Base-by-base conservation (phyloP, 2,113 vertebrate species). In the Crocuta crocuta region DNA sequence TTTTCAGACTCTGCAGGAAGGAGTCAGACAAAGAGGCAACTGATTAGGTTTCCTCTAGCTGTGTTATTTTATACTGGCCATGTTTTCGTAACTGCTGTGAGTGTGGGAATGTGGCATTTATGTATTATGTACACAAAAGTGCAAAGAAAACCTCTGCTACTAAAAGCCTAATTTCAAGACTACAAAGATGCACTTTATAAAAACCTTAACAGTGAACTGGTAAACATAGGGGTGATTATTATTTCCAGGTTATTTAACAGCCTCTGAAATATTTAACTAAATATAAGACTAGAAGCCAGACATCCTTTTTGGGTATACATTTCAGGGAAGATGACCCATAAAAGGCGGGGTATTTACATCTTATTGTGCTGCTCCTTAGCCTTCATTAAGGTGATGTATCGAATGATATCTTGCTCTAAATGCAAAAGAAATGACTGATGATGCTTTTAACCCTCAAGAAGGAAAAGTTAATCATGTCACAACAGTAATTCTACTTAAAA, bases 401-500 rank as follows among this genome's bases (percentile, higher is more conserved):
- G 19, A 79, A 93, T 91, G 84, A 94, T 76, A 80, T 2, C 45
- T 45, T 73, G 45, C 48, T 83, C 26, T 88, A 95, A 96, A 94
- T 80, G 61, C 78, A 96, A 88, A 95, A 96, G 93, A 94, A 94
- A 93, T 97, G 95, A 97, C 78, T 23, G 85, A 94, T 93, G 89
- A 89, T 84, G 94, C 91, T 97, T 95, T 97, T 97, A 97, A 95
- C 33, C 4, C 68, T 91, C 61, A 61, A 87, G 88, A 91, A 95
- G 87, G 74, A 97, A 97, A 94, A 97, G 55, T 91, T 91, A 97
- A 94, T 98, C 94, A 55, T 78, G 45, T 93, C 53, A 53, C 61
- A 86, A 63, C 43, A 95, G 92, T 87, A 88, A 96, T 98, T 97
- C 87, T 70, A n/a, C 80, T 91, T 94, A 96, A 98, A 95, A 91